phyloP scores from a whole-genome alignment of 2,113 vertebrate species.

The Leptodactylus fuscus region DNA sequence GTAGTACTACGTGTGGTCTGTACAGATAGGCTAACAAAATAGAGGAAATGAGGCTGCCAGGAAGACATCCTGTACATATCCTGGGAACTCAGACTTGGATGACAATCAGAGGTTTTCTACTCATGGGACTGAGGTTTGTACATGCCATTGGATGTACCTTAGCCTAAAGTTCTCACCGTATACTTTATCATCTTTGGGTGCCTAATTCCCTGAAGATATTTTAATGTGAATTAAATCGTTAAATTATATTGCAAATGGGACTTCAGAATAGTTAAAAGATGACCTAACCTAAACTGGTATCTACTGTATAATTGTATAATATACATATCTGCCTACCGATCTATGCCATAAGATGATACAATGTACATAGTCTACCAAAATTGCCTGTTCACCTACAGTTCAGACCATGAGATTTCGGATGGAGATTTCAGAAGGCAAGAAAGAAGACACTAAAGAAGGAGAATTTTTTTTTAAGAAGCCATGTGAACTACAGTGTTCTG shows the following conservation, averaged over 20 bases:
- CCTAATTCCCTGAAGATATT: not conserved
- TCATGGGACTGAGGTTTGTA: slow-evolving; percentile 14
- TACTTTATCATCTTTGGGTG: not conserved
- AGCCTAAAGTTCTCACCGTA: not conserved
- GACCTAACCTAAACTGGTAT: not conserved
- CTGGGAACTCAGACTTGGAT: slow-evolving; percentile 39
- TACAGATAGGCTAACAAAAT: slow-evolving; percentile 32
- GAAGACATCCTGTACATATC: slow-evolving; percentile 48
- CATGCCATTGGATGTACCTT: slow-evolving; percentile 22
- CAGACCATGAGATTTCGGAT: not conserved
- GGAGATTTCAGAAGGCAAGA: not conserved
- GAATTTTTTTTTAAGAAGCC: not conserved
- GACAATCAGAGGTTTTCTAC: slow-evolving; percentile 38
- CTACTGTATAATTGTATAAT: not conserved
- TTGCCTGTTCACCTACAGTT: not conserved
- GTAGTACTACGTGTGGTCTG: slow-evolving; percentile 29
- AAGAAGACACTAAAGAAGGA: not conserved
- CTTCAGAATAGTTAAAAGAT: not conserved
- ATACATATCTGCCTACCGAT: too few species aligned
- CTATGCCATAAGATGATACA: not conserved
- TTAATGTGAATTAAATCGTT: too few species aligned
- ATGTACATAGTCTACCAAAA: not conserved
- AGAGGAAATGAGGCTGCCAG: slow-evolving; percentile 46
- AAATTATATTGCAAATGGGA: too few species aligned
- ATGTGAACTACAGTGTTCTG: too few species aligned